Conservation (phyloP, 2,113 vertebrate species). For the Procapra przewalskii region DNA sequence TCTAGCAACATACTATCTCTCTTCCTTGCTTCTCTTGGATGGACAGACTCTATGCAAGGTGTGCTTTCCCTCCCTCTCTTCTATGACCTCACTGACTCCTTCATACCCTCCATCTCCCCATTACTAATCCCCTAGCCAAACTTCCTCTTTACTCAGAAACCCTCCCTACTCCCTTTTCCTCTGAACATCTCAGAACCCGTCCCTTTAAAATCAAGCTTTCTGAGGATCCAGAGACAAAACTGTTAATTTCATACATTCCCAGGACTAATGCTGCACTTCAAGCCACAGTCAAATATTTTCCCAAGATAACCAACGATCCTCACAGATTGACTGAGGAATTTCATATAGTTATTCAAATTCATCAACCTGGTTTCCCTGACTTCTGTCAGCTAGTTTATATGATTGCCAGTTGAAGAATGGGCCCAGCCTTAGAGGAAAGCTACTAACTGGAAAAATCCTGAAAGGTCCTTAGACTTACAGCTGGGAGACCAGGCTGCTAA, state of each 20-base stretch:
- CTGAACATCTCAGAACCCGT: background rate
- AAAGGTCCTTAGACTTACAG: background rate
- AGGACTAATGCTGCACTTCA: background rate
- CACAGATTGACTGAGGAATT: background rate
- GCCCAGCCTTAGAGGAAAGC: background rate
- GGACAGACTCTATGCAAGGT: background rate
- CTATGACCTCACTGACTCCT: background rate
- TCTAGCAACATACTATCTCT: background rate
- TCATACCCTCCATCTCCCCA: background rate
- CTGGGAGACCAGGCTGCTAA: background rate
- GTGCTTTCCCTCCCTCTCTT: background rate
- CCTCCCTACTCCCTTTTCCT: background rate
- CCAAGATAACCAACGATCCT: background rate
- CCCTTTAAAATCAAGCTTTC: background rate
- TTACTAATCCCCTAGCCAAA: background rate
- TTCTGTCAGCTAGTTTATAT: background rate
- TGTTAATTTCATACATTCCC: background rate
- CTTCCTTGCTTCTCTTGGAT: background rate
- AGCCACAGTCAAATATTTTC: background rate
- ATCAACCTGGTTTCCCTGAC: background rate
- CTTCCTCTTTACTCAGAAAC: background rate
- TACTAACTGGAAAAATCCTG: background rate
- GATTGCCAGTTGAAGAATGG: background rate
- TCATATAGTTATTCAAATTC: background rate
- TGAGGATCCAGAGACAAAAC: background rate